Percentiles rank a stretch among this genome's conserved stretches.
Evolutionary conservation across 2,797 vertebrate species (phyloP).

Genomic region (Mormyrus proboscirostris): DNA sequence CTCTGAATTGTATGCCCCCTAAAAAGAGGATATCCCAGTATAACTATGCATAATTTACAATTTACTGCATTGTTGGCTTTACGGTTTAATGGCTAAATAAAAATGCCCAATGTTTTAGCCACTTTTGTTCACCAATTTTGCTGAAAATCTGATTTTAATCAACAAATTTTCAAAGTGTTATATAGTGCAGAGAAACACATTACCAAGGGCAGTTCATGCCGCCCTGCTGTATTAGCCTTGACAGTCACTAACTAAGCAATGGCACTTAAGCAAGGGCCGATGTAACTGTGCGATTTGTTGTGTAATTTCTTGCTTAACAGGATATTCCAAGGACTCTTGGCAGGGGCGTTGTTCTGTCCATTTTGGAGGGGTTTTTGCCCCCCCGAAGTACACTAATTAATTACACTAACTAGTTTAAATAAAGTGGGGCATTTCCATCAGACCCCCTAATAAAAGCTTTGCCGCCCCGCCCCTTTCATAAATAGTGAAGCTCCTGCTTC

Average conservation of each 20-base stretch:
- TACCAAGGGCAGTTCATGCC: background rate
- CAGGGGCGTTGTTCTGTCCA: background rate
- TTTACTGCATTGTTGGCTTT: background rate
- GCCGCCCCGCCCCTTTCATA: background rate
- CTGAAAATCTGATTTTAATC: background rate
- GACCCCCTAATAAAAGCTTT: background rate
- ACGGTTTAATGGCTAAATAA: background rate
- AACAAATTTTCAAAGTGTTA: background rate
- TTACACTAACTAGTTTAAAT: background rate
- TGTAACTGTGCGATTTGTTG: background rate
- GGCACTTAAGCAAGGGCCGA: background rate
- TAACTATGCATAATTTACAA: background rate
- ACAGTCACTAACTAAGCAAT: background rate
- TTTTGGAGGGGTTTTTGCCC: background rate
- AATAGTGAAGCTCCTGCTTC: background rate
- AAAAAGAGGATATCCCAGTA: background rate
- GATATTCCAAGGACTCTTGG: background rate
- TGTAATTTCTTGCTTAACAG: background rate
- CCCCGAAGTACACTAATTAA: background rate
- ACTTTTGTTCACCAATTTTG: background rate
- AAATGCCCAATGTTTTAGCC: background rate
- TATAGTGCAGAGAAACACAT: background rate
- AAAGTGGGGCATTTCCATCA: background rate
- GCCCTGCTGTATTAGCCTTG: background rate
- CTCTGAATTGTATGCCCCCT: background rate